Evolutionary conservation across 2,888 invertebrate species (phyloP), one percentile per base, ranked within the genome.

Genomic region (Entomobrya proxima): DNA sequence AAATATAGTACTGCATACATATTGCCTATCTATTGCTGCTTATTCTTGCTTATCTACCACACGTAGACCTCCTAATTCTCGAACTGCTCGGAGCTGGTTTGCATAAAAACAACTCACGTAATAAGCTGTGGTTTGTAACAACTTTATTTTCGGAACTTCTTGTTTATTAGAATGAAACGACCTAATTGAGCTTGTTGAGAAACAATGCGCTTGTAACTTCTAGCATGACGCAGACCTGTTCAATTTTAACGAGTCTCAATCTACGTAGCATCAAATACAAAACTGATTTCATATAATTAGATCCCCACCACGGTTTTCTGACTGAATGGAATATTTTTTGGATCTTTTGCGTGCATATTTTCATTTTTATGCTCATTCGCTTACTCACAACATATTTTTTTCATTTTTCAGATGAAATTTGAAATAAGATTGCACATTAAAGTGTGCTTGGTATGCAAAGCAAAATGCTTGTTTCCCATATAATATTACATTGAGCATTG

Each of bases 91-190:
- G n/a, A n/a, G 3, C 52, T 52, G 6, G 1, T 50, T 30, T 13
- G 2, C 21, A 3, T 30, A 47, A 15, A 15, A 24, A 4, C 3
- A 55, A 55, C 52, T 75, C 11, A 55, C 75, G 75, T 55, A 75
- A 35, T 24, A 13, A 5, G 47, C 47, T 47, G 9, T 55, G 24
- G 52, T 55, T 50, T 52, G 37, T 75, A 75, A 75, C 75, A 30
- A 77, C 55, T 69, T 84, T 84, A 77, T 78, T 77, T 84, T 84
- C 69, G 72, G 84, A 84, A 50, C 40, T 13, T 27, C 58, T 84
- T 84, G 77, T 84, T 81, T 81, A 77, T 77, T 47, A 35, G 52
- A 55, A 61, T 77, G 72, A 61, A 61, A 58, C 74, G 79, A 79
- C 85, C 74, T 85, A 79, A 61, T 75, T 82, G 58, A 24, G 77